Conservation (phyloP, 2,797 vertebrate genomes). For the Argentina silus region DNA sequence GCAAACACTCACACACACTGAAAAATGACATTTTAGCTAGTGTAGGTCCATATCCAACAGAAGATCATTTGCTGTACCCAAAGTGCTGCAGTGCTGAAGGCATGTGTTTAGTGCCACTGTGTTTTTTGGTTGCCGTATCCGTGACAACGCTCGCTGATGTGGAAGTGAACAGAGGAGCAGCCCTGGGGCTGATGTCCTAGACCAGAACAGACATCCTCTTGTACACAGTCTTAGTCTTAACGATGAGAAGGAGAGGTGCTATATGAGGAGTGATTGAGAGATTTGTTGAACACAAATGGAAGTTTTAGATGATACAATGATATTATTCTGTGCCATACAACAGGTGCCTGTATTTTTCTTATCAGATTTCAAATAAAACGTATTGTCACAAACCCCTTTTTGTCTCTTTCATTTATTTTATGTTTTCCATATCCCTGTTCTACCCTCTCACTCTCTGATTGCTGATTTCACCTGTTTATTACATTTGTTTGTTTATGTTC, state of each 20-base stretch:
- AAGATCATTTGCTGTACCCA: neutral
- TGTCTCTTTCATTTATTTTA: conserved; percentile 1
- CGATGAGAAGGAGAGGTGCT: too few relatives aligned
- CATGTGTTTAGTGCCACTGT: neutral
- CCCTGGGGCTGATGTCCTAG: neutral
- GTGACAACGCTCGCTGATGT: neutral
- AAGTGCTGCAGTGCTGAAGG: neutral
- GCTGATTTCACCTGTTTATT: neutral
- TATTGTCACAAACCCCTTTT: neutral
- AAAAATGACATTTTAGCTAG: too few relatives aligned
- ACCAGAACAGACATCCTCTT: too few relatives aligned
- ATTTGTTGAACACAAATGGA: too few relatives aligned
- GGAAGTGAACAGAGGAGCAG: neutral
- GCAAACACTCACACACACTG: too few relatives aligned
- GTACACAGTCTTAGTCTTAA: too few relatives aligned
- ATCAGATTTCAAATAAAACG: neutral
- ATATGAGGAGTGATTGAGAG: too few relatives aligned
- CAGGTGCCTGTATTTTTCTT: neutral
- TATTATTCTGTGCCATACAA: too few relatives aligned
- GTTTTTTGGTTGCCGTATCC: neutral
- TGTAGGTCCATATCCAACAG: too few relatives aligned
- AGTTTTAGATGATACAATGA: too few relatives aligned
- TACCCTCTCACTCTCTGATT: conserved; percentile 8
- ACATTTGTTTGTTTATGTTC: neutral
- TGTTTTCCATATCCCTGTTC: conserved; percentile 1